Conservation (phyloP, 2,888 invertebrate species). For the Idaea dimidiata region DNA sequence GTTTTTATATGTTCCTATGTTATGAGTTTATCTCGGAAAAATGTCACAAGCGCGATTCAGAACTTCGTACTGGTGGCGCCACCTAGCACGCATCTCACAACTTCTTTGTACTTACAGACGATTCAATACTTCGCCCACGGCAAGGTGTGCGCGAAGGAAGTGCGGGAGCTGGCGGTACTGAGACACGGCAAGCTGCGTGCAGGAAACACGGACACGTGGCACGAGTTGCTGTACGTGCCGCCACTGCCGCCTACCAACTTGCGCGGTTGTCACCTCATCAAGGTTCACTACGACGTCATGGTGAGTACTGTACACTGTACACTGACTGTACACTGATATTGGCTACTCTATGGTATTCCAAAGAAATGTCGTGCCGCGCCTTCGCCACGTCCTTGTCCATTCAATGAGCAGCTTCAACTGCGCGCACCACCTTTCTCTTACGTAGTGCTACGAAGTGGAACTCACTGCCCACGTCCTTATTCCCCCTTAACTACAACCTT, state of each 20-base stretch:
- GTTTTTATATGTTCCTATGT: too few species aligned
- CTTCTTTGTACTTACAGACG: constrained; percentile 76
- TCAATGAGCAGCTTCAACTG: constrained; percentile 82
- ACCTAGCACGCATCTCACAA: neutral
- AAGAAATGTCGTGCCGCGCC: too few species aligned
- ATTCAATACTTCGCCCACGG: constrained; percentile 94
- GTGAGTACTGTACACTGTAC: constrained; percentile 81
- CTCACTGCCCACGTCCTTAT: too few species aligned
- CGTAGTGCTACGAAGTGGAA: too few species aligned
- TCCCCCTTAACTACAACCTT: too few species aligned
- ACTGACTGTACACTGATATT: too few species aligned
- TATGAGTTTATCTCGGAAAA: too few species aligned
- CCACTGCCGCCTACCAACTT: constrained; percentile 96
- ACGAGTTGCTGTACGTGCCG: constrained; percentile 94
- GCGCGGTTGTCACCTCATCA: constrained; percentile 95
- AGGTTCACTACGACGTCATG: constrained; percentile 95
- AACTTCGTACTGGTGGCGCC: too few species aligned
- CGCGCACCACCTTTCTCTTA: neutral
- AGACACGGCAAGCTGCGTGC: constrained; percentile 90
- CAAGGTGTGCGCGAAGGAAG: constrained; percentile 92
- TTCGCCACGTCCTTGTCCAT: too few species aligned
- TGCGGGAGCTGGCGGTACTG: constrained; percentile 90
- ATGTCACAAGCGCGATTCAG: too few species aligned
- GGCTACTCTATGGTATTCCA: too few species aligned
- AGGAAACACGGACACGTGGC: constrained; percentile 92